Percentiles rank a stretch among this genome's conserved stretches.
These are phyloP conservation scores for Sisyra terminalis DNA, from an alignment of 2,888 invertebrate genomes.

Conservation along the genomic window DNA sequence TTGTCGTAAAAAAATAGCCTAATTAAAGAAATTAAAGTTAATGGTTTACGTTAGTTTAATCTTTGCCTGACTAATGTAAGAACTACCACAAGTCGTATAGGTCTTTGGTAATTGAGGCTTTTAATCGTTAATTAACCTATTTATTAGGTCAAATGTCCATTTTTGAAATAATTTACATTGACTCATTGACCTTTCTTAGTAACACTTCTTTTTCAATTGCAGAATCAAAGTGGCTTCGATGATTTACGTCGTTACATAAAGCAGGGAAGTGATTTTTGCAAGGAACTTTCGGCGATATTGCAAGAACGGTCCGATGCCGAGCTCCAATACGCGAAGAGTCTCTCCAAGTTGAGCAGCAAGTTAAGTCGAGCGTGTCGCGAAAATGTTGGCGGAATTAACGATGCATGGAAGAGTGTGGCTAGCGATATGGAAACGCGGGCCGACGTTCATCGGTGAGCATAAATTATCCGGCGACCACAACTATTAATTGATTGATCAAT, in stretches of 20 bases:
- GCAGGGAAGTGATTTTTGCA: slow-evolving; percentile 88
- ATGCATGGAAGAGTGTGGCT: slow-evolving; percentile 84
- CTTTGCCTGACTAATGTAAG: no score
- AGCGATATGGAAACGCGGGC: slow-evolving; percentile 85
- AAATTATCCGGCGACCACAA: background rate
- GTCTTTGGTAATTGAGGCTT: no score
- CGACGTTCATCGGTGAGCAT: slow-evolving; percentile 58
- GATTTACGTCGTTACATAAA: slow-evolving; percentile 84
- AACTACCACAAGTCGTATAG: no score
- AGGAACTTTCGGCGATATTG: slow-evolving; percentile 72
- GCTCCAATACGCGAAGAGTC: slow-evolving; percentile 75
- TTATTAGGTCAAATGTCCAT: no score
- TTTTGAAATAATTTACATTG: no score
- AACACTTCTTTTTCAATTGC: slow-evolving; percentile 21
- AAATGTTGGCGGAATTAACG: slow-evolving; percentile 61
- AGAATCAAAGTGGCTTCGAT: slow-evolving; percentile 90
- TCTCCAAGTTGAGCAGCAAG: slow-evolving; percentile 75
- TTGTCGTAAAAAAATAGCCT: no score
- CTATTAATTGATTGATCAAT: background rate
- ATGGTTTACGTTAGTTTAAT: no score
- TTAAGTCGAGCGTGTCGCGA: slow-evolving; percentile 68
- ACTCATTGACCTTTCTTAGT: no score
- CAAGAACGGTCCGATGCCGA: slow-evolving; percentile 94
- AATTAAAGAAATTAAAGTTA: no score
- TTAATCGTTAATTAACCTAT: no score